Evolutionary conservation across 2,797 vertebrate genomes (phyloP), one percentile per base, ranked within the genome.

Genomic region (Borostomias antarcticus): DNA sequence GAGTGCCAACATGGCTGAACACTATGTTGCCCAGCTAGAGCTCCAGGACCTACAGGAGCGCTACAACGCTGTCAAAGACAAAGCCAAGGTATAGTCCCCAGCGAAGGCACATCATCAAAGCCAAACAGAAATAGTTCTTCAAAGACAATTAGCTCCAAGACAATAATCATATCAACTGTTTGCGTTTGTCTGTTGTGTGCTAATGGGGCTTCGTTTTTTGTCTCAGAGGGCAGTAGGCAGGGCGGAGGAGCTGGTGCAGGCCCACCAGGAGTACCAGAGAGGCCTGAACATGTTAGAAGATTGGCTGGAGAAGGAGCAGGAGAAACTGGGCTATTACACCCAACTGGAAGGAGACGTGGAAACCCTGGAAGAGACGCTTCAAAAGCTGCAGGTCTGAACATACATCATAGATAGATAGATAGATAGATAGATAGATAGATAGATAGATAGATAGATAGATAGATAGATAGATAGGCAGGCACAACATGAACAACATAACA

Each of bases 251-350:
- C 81, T 95, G 33, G 92, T 98, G 54, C 88, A 87, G 58, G 88
- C 93, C 58, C 98, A 99, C 72, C 92, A 95, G 76, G 94, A 95
- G 60, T 98, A 99, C 72, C 97, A 98, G 83, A 90, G 89, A 45
- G 92, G 93, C 21, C 86, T 99, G 32, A 94, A 93, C 47, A 85
- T 87, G 0, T 98, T 99, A 89, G 95, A 98, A 82, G 86, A 90
- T 29, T 99, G 98, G 97, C 80, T 99, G 82, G 94, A 93, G 62
- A 91, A 94, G 70, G 94, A 99, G 70, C 94, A 95, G 73, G 95
- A 98, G 76, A 94, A 91, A 45, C 92, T 99, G 19, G 89, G 88
- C 58, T 90, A 80, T 68, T 93, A 94, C 67, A 94, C 92, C 2
- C 91, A 94, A 66, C 84, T 96, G 74, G 94, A 95, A 88, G 96